Percentiles rank a stretch among this genome's conserved stretches.
These are phyloP conservation scores for Orius insidiosus DNA, from an alignment of 1,140 invertebrate species.

Conservation along the genomic window DNA sequence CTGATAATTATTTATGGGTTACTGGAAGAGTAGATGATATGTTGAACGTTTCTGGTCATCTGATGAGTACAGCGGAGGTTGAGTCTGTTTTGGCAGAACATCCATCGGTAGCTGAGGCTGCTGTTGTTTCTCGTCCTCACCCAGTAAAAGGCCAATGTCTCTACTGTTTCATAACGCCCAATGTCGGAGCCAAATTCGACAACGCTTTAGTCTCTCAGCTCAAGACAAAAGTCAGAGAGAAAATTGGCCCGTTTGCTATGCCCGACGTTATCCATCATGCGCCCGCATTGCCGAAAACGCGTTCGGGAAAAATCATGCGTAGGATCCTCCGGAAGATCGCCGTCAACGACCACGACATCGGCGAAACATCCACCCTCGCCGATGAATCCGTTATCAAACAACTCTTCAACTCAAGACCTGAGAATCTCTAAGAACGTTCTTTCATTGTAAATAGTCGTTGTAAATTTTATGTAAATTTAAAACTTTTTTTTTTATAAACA, in stretches of 20 bases:
- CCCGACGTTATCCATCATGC: constrained; percentile 89
- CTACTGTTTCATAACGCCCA: constrained; percentile 88
- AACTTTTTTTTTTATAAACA: not conserved
- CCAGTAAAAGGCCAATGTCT: constrained; percentile 88
- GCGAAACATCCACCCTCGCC: constrained; percentile 82
- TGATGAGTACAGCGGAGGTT: constrained; percentile 91
- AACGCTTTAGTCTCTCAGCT: constrained; percentile 53
- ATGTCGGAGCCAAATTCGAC: constrained; percentile 51
- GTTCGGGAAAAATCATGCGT: constrained; percentile 97
- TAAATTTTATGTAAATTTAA: too few species aligned
- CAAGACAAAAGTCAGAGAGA: constrained; percentile 66
- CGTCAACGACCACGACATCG: constrained; percentile 67
- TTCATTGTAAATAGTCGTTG: not conserved
- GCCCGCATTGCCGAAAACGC: constrained; percentile 84
- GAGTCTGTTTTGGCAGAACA: constrained; percentile 83
- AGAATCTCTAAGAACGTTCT: constrained; percentile 7
- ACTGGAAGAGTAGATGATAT: constrained; percentile 95
- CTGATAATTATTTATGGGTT: constrained; percentile 92
- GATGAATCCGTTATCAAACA: constrained; percentile 70
- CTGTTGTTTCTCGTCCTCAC: constrained; percentile 87
- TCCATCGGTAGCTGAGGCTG: constrained; percentile 70
- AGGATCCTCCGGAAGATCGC: constrained; percentile 87
- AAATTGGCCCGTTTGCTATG: constrained; percentile 90
- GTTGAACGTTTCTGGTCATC: constrained; percentile 93
- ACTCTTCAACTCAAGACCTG: constrained; percentile 52